Evolutionary conservation across 2,113 vertebrate species (phyloP).

Genomic region (Nothobranchius furzeri): DNA sequence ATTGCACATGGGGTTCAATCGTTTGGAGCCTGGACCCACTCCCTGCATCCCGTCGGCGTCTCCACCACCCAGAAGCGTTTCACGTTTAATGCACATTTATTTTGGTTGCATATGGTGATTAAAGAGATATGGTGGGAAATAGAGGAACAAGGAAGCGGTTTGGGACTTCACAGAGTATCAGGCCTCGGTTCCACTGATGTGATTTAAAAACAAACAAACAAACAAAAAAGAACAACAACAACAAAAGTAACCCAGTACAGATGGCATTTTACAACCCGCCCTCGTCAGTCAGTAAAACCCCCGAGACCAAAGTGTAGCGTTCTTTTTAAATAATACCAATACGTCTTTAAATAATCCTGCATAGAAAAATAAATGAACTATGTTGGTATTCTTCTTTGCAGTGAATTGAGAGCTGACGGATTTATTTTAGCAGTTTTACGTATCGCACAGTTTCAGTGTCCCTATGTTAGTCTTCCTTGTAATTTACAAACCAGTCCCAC

Average conservation of each 20-base stretch:
- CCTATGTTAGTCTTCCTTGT: conserved; percentile 68
- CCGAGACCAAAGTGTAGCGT: conserved; percentile 52
- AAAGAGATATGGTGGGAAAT: conserved; percentile 73
- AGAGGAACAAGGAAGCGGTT: conserved; percentile 76
- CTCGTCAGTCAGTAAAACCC: conserved; percentile 41
- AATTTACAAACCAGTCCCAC: conserved; percentile 99
- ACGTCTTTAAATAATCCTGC: conserved; percentile 82
- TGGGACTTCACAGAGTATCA: conserved; percentile 67
- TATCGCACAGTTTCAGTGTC: conserved; percentile 40
- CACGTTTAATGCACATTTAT: conserved; percentile 84
- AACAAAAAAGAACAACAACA: conserved; percentile 23
- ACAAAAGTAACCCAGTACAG: conserved; percentile 33
- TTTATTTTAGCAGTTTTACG: conserved; percentile 44
- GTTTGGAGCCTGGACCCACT: conserved; percentile 47
- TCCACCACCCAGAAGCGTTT: conserved; percentile 70
- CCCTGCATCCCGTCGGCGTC: neutral
- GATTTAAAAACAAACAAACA: conserved; percentile 51
- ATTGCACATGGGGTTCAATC: conserved; percentile 79
- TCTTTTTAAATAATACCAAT: conserved; percentile 76
- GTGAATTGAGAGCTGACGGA: conserved; percentile 75
- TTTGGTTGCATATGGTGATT: conserved; percentile 85
- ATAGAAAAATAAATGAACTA: conserved; percentile 87
- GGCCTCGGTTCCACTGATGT: conserved; percentile 67
- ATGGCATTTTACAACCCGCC: conserved; percentile 63
- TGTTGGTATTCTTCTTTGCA: conserved; percentile 71